These are phyloP conservation scores for Misgurnus anguillicaudatus DNA, from an alignment of 2,113 vertebrate species.

Conservation along the genomic window DNA sequence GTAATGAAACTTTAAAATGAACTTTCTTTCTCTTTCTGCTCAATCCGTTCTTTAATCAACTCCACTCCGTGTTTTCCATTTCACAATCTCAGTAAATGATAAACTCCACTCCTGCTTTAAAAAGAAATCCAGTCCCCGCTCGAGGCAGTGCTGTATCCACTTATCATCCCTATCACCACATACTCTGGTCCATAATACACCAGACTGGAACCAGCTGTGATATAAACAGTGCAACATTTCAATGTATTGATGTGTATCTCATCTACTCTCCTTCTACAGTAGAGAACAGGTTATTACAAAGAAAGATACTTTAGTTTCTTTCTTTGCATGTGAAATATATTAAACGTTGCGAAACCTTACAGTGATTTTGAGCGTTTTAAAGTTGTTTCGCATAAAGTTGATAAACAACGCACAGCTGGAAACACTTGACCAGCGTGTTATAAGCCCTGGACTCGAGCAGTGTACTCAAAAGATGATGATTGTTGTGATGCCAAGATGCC, in stretches of 20 bases:
- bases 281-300: not conserved
- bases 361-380: conserved; percentile 20
- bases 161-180: too few relatives aligned
- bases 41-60: too few relatives aligned
- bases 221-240: too few relatives aligned
- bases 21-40: too few relatives aligned
- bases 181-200: too few relatives aligned
- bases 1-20: too few relatives aligned
- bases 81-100: too few relatives aligned
- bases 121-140: too few relatives aligned
- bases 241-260: not conserved
- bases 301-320: not conserved
- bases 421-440: conserved; percentile 2
- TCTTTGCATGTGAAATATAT: conserved; percentile 5
- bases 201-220: too few relatives aligned
- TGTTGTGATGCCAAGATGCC: not conserved
- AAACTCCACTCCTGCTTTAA: too few relatives aligned
- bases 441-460: not conserved
- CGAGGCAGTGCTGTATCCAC: too few relatives aligned
- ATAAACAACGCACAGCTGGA: conserved; percentile 15
- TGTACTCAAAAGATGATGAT: conserved; percentile 5
- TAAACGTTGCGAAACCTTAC: not conserved
- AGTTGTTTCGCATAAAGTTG: conserved; percentile 12
- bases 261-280: not conserved
- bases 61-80: too few relatives aligned